Base-by-base conservation (phyloP, 1,140 invertebrate genomes). In the Caerostris darwini region DNA sequence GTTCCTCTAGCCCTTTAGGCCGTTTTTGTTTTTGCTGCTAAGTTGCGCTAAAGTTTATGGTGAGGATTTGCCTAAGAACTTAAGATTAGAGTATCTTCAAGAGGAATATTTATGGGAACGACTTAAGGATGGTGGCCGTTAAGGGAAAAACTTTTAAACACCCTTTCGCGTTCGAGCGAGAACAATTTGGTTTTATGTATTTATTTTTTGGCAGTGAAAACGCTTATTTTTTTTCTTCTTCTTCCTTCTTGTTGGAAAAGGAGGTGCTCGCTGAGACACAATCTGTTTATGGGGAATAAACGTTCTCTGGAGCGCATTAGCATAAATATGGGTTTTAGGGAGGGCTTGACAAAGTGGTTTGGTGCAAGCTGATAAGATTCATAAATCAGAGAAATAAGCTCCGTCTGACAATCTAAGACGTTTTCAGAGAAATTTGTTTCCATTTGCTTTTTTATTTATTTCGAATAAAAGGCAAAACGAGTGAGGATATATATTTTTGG, bases 51-150 rank as follows among this genome's bases (percentile, higher is more conserved):
- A 83, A 83, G 53, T 57, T 83, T 57, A 83, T 57, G 17, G 17
- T 83, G 56, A 57, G 82, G 54, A 83, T 83, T 57, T 83, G 17
- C 17, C 56, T 83, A 83, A 83, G 82, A 83, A 83, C 82, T 83
- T 17, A 57, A n/a, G 82, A 83, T 83, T 57, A 83, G 54, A 56
- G 82, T 56, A 83, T 58, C 54, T 83, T 58, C 8, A 77, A 19
- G 17, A 83, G 17, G 82, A 58, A 83, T 57, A 83, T 83, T 83
- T 83, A 83, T 57, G 54, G 71, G n/a, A 81, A 81, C 12, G 71
- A 81, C 71, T 81, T 81, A 81, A 81, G 71, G 82, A 56, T 17
- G 7, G 54, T 4, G 14, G 3, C 54, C 82, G 54, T 83, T 83
- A 83, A 57, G 82, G 82, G 12, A 10, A 58, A 19, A 83, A 57